Conservation (phyloP, 2,888 invertebrate species). For the Ectropis crepuscularia region DNA sequence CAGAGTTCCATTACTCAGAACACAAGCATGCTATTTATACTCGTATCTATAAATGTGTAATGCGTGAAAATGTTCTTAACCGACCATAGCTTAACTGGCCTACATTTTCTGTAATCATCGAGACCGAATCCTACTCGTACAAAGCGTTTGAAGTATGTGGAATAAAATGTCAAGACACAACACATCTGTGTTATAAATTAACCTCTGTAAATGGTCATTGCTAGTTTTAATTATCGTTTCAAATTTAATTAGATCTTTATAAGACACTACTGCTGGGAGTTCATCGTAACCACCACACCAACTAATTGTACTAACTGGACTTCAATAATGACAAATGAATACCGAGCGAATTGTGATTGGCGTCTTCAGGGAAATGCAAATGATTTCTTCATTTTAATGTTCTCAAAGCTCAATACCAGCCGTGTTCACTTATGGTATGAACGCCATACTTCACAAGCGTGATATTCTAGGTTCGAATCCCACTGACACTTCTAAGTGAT, state of each 20-base stretch:
- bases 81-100: conserved; percentile 62
- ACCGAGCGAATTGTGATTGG: too few relatives aligned
- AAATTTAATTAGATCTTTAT: not conserved
- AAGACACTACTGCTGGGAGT: not conserved
- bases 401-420: too few relatives aligned
- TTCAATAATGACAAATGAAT: too few relatives aligned
- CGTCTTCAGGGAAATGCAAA: too few relatives aligned
- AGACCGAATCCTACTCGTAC: conserved; percentile 22
- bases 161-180: conserved; percentile 16
- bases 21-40: too few relatives aligned
- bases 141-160: conserved; percentile 35
- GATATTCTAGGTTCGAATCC: too few relatives aligned
- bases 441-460: too few relatives aligned
- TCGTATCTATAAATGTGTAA: too few relatives aligned
- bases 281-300: not conserved
- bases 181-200: conserved; percentile 27
- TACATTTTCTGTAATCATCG: conserved; percentile 51
- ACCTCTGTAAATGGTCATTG: conserved; percentile 8
- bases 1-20: too few relatives aligned
- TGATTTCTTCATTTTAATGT: too few relatives aligned
- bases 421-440: too few relatives aligned
- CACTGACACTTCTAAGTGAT: too few relatives aligned
- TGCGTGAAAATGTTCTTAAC: conserved; percentile 19
- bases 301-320: not conserved
- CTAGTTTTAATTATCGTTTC: conserved; percentile 9